Evolutionary conservation across 2,888 invertebrate genomes (phyloP).

Genomic region (Idaea biselata): DNA sequence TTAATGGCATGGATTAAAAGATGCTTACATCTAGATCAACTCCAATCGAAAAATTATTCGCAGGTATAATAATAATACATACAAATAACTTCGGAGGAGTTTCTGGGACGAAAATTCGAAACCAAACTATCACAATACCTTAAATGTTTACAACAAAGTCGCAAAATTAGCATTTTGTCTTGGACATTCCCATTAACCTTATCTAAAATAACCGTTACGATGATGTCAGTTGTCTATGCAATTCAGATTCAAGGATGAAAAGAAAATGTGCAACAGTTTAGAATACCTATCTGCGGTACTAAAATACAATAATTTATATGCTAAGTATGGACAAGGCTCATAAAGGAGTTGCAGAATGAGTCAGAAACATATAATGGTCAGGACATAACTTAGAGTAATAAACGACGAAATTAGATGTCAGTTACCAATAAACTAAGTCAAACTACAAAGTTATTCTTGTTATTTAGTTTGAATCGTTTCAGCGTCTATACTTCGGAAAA

Average conservation of each 20-base stretch:
- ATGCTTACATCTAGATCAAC: too few species aligned
- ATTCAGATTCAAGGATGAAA: conserved; percentile 21
- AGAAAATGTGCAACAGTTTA: conserved; percentile 1
- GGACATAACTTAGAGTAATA: not conserved
- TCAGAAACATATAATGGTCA: not conserved
- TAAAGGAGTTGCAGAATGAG: not conserved
- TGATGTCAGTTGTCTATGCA: conserved; percentile 26
- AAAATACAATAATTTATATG: conserved; percentile 16
- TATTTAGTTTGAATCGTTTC: too few species aligned
- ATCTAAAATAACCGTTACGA: conserved; percentile 26
- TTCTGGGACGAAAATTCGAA: not conserved
- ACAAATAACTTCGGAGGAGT: too few species aligned
- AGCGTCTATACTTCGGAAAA: too few species aligned
- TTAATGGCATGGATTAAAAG: too few species aligned
- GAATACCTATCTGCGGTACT: not conserved
- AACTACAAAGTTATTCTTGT: conserved; percentile 7
- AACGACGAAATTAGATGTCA: not conserved
- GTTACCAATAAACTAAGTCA: not conserved
- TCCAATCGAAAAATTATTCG: too few species aligned
- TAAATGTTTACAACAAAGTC: conserved; percentile 7
- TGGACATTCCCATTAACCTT: conserved; percentile 28
- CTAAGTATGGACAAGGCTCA: conserved; percentile 11
- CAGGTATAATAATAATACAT: too few species aligned
- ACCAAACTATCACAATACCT: conserved; percentile 9
- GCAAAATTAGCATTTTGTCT: conserved; percentile 25